Base-by-base conservation (phyloP, 2,113 vertebrate species). In the Syngnathoides biaculeatus region DNA sequence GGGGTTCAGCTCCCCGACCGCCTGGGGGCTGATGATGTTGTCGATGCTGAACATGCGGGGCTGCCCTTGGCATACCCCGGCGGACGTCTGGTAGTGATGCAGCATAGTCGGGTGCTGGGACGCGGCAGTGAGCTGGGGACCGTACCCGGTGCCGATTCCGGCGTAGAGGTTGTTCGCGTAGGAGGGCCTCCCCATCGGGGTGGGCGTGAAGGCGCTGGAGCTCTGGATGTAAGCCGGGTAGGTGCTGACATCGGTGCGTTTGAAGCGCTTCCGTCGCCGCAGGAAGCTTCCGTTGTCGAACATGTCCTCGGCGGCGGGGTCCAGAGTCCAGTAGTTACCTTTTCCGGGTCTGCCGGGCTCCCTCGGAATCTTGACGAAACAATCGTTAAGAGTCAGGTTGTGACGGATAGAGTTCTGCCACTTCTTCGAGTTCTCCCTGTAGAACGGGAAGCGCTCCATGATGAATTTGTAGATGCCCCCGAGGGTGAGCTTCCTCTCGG, bases 401-500 rank as follows among this genome's bases (percentile, higher is more conserved):
- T 95, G 94, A 56, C 94, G 89, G 80, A 95, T 95, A 57, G 93
- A 94, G 88, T 97, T 96, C 56, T 96, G 94, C 59, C 95, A 96
- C 87, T 98, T 98, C 84, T 95, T 95, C 2, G 97, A 95, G 91
- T 96, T 95, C 83, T 98, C 96, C 30, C 97, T 89, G 87, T 99
- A 99, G 88, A 98, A 99, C 3, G 96, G 95, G 72, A 99, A 99
- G 19, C 95, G 94, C 88, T 97, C 96, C 75, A 94, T 98, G 89
- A 99, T 98, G 91, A 99, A 99, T 74, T 94, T 95, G 75, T 98
- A 99, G 83, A 99, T 99, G 72, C 95, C 95, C 0, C 96, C 96
- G 79, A 99, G 85, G 1, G 97, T 96, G 68, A 99, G 94, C 42
- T 96, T 95, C 77, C 95, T 94, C 84, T 98, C 97, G 0, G 96